Evolutionary conservation across 2,888 invertebrate genomes (phyloP), one percentile per base, ranked within the genome.

Genomic region (Beris chalybata): DNA sequence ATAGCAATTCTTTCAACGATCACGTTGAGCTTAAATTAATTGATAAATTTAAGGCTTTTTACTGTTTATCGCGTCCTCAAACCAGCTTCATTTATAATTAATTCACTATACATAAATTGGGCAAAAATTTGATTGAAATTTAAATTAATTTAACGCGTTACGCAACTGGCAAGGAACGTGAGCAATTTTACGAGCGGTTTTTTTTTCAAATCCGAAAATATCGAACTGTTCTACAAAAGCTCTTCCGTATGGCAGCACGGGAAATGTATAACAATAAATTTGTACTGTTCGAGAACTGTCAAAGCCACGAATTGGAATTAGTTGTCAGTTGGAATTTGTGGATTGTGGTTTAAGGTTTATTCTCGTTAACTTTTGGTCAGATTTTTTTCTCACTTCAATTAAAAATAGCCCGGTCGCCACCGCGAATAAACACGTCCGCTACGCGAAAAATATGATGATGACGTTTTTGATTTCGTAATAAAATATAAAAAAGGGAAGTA

Each of bases 161-260:
- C 22, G 22, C 22, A 22, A 22, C 22, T 22, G 22, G 22, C 22
- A 22, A 22, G 22, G 1, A 22, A 22, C 22, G 22, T 22, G 22
- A 22, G 2, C 1, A 22, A 22, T 22, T 22, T 22, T 22, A 22
- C 22, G 22, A 22, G 22, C 22, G 22, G n/a, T n/a, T n/a, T 22
- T 22, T 22, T 22, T 22, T 22, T 22, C 22, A 22, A 22, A 22
- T 22, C 22, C 22, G 29, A 52, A 15, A 11, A 22, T 52, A 13
- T 1, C 22, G 5, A 52, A 52, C 52, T 52, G 52, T 52, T 52
- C n/a, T 52, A 52, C 52, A 22, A 52, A 52, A 52, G 52, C 52
- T 48, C 15, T n/a, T n/a, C 44, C 15, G 9, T 52, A 5, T 11
- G 52, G 29, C 11, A 4, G 4, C 52, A 15, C 29, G 4, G 22